phyloP scores from a whole-genome alignment of 2,797 vertebrate species.

The Linurgus olivaceus region DNA sequence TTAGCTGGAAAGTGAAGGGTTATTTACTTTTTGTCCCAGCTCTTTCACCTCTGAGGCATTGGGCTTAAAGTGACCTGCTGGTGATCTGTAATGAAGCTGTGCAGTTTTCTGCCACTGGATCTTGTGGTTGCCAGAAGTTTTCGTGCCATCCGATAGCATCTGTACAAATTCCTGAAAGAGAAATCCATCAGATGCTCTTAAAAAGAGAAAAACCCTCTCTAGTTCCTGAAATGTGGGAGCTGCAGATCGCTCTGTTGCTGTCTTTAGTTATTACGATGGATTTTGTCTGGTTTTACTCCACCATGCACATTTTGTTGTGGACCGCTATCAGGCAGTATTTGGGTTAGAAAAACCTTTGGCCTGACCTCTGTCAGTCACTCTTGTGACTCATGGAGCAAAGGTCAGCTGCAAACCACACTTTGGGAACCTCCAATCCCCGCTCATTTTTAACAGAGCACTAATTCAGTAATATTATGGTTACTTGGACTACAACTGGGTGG shows the following conservation, averaged over 20 bases:
- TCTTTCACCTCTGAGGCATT: not conserved
- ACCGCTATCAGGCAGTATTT: not conserved
- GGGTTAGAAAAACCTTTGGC: constrained; percentile 13
- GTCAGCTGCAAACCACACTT: constrained; percentile 11
- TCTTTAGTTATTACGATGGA: not conserved
- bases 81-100: not conserved
- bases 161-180: not conserved
- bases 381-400: constrained; percentile 1
- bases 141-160: not conserved
- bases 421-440: not conserved
- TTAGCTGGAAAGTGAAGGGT: not conserved
- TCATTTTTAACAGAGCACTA: not conserved
- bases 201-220: not conserved
- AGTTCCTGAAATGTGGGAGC: not conserved
- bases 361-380: constrained; percentile 56
- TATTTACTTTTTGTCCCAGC: constrained; percentile 4
- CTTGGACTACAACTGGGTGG: not conserved
- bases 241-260: rapidly evolving
- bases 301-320: not conserved
- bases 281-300: not conserved
- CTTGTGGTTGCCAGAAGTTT: not conserved
- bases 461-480: constrained; percentile 1
- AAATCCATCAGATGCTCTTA: not conserved
- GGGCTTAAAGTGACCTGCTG: not conserved
- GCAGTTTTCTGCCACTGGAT: not conserved